These are phyloP conservation scores for Dermolepida albohirtum DNA, from an alignment of 2,888 invertebrate species.

Conservation along the genomic window DNA sequence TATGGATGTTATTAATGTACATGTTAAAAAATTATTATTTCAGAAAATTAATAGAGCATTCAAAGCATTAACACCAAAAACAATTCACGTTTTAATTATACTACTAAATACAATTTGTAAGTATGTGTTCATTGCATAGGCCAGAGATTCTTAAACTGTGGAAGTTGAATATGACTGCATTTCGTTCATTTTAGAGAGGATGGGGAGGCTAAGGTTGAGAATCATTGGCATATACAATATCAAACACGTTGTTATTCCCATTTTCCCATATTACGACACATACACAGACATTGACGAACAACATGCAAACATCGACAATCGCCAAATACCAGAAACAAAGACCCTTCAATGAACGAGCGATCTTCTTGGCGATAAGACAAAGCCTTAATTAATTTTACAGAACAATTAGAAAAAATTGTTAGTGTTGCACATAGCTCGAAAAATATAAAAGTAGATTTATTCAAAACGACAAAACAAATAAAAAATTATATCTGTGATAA, in stretches of 20 bases:
- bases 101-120: too few relatives aligned
- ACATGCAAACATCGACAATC: constrained; percentile 30
- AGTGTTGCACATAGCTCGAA: constrained; percentile 38
- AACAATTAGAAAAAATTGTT: constrained; percentile 23
- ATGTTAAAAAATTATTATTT: too few relatives aligned
- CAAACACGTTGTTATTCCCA: constrained; percentile 20
- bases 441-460: constrained; percentile 39
- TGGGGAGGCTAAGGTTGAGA: too few relatives aligned
- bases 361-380: constrained; percentile 26
- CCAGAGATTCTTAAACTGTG: too few relatives aligned
- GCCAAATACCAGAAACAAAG: constrained; percentile 26
- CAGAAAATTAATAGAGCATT: too few relatives aligned
- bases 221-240: too few relatives aligned
- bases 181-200: too few relatives aligned
- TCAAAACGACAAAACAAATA: constrained; percentile 27
- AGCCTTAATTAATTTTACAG: constrained; percentile 24
- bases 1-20: too few relatives aligned
- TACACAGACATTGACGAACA: constrained; percentile 1
- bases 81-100: too few relatives aligned
- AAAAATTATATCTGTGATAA: constrained; percentile 2
- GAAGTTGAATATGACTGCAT: too few relatives aligned
- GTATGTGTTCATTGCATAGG: too few relatives aligned
- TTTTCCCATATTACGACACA: constrained; percentile 5
- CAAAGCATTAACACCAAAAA: too few relatives aligned
- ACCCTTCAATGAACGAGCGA: constrained; percentile 20